phyloP scores from a whole-genome alignment of 2,888 invertebrate species.

The Torymus aiolomorphi region DNA sequence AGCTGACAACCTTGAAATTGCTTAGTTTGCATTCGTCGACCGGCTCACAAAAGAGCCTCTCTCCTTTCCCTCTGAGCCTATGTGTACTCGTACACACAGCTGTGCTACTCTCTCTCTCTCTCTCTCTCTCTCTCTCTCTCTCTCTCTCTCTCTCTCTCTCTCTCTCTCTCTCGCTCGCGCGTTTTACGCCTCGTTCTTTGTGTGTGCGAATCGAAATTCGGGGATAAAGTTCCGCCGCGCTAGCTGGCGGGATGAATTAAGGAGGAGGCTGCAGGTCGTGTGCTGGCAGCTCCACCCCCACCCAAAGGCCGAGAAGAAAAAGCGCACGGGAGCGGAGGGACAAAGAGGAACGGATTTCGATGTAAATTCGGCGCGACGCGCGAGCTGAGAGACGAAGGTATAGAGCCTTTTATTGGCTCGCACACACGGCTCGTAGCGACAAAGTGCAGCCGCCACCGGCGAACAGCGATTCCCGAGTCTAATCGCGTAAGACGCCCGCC shows the following conservation, averaged over 20 bases:
- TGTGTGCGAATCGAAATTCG: slow-evolving; percentile 41
- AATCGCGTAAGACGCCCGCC: slow-evolving; percentile 38
- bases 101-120: too few relatives aligned
- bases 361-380: slow-evolving; percentile 60
- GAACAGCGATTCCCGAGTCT: slow-evolving; percentile 18
- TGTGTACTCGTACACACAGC: background rate
- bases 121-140: too few relatives aligned
- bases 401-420: slow-evolving; percentile 7
- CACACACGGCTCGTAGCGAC: slow-evolving; percentile 4
- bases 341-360: slow-evolving; percentile 62
- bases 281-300: background rate
- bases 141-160: too few relatives aligned
- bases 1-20: slow-evolving; percentile 60
- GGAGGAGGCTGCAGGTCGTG: slow-evolving; percentile 1
- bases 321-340: slow-evolving; percentile 31
- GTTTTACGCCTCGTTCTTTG: slow-evolving; percentile 18
- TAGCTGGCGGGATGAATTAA: slow-evolving; percentile 50
- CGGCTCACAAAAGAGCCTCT: slow-evolving; percentile 21
- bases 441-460: slow-evolving; percentile 18
- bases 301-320: slow-evolving; percentile 50
- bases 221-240: slow-evolving; percentile 34
- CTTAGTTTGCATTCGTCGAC: slow-evolving; percentile 59
- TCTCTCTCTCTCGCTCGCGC: too few relatives aligned
- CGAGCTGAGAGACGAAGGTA: background rate
- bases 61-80: background rate